Conservation (phyloP, 1,140 invertebrate species). For the Reticulitermes speratus region DNA sequence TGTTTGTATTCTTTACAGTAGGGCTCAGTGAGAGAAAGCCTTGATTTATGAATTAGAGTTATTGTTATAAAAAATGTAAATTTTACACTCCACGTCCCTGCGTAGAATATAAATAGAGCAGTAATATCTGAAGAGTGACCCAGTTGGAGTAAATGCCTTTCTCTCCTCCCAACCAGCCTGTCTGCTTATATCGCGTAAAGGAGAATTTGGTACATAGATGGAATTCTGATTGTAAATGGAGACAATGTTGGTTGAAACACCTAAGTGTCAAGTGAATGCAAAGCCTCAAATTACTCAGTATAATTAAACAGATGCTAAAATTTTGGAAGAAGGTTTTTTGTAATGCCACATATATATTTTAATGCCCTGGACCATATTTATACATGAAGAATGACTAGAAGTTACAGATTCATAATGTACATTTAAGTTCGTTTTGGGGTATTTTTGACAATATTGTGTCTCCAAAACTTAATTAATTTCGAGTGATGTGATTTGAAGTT, state of each 20-base stretch:
- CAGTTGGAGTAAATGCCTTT: background rate
- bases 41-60: slow-evolving; percentile 1
- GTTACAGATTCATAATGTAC: no score
- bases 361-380: no score
- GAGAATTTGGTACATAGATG: background rate
- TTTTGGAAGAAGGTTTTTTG: background rate
- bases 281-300: background rate
- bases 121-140: background rate
- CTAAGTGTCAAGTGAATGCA: background rate
- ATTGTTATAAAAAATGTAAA: background rate
- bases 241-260: background rate
- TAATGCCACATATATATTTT: no score
- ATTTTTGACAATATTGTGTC: no score
- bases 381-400: no score
- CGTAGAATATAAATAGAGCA: background rate
- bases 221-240: slow-evolving; percentile 12
- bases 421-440: no score
- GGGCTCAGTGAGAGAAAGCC: background rate
- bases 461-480: no score
- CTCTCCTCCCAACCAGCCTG: background rate
- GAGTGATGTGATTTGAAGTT: no score
- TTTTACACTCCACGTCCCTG: background rate
- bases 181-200: background rate
- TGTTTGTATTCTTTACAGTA: background rate
- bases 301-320: background rate